Conservation (phyloP, 2,113 vertebrate species). For the Larimichthys crocea region DNA sequence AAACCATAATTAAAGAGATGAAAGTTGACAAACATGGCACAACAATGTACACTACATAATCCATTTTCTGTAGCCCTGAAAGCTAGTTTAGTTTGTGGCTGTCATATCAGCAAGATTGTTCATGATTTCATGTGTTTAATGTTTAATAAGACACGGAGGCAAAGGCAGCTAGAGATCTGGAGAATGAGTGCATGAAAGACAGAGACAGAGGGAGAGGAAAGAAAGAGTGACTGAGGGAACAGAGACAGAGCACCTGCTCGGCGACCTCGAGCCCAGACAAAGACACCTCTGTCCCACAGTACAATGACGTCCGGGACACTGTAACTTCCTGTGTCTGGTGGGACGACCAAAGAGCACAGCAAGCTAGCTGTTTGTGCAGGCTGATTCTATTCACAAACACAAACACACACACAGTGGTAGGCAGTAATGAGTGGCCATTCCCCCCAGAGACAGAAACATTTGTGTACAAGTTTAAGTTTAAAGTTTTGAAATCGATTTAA, state of each 20-base stretch:
- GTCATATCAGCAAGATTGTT: slow-evolving; percentile 2
- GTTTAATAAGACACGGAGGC: background rate
- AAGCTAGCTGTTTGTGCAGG: slow-evolving; percentile 50
- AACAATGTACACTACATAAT: background rate
- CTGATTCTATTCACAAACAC: slow-evolving; percentile 37
- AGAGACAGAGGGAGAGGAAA: slow-evolving; percentile 34
- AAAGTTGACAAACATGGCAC: background rate
- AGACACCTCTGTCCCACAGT: slow-evolving; percentile 81
- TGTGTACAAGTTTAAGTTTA: background rate
- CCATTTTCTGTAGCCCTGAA: background rate
- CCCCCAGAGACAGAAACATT: slow-evolving; percentile 16
- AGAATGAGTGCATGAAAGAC: background rate
- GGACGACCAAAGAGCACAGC: slow-evolving; percentile 62
- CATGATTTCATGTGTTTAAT: background rate
- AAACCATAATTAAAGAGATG: background rate
- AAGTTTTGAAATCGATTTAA: background rate
- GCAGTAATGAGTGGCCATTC: slow-evolving; percentile 21
- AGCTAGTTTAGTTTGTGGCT: background rate
- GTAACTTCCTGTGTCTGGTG: slow-evolving; percentile 77
- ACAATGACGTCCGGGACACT: slow-evolving; percentile 75
- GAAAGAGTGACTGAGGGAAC: slow-evolving; percentile 45
- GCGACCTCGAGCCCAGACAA: slow-evolving; percentile 77
- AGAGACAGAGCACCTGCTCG: slow-evolving; percentile 81
- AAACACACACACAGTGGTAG: slow-evolving; percentile 1
- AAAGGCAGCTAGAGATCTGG: slow-evolving; percentile 8